A percentile compares a stretch with the other conserved stretches of the same genome.
These are phyloP conservation scores for Numida meleagris DNA, from an alignment of 2,113 vertebrate species.

Conservation along the genomic window DNA sequence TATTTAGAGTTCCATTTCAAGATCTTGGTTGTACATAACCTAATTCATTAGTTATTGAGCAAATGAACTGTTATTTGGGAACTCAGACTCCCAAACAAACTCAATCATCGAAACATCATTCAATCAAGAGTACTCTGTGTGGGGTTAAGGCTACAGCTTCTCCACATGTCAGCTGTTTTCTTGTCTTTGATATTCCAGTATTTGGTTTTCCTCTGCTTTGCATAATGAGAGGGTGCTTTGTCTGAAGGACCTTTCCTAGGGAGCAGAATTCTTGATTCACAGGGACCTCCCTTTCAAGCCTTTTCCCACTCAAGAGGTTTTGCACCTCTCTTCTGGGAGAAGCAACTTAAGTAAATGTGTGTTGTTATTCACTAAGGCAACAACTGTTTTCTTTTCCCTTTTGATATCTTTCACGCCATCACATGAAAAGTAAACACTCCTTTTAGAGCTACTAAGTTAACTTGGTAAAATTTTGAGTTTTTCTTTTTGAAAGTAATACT, in stretches of 20 bases:
- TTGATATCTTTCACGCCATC: background rate
- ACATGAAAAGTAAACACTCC: background rate
- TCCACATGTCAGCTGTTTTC: background rate
- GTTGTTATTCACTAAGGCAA: background rate
- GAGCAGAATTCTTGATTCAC: background rate
- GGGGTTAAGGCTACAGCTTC: background rate
- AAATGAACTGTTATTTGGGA: background rate
- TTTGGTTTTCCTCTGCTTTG: background rate
- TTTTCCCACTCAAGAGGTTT: background rate
- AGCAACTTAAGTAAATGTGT: background rate
- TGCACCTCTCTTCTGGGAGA: background rate
- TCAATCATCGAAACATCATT: background rate
- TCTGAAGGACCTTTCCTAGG: background rate
- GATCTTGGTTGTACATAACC: background rate
- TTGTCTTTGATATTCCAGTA: background rate
- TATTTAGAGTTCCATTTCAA: background rate
- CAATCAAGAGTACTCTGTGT: background rate
- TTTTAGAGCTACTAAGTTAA: background rate
- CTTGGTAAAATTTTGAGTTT: background rate
- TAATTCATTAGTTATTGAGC: background rate
- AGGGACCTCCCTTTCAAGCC: background rate
- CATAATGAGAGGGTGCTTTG: background rate
- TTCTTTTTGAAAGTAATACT: background rate
- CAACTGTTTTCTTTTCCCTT: background rate
- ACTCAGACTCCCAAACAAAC: background rate